phyloP scores from a whole-genome alignment of 2,888 invertebrate genomes.

The Oasisia sp. region DNA sequence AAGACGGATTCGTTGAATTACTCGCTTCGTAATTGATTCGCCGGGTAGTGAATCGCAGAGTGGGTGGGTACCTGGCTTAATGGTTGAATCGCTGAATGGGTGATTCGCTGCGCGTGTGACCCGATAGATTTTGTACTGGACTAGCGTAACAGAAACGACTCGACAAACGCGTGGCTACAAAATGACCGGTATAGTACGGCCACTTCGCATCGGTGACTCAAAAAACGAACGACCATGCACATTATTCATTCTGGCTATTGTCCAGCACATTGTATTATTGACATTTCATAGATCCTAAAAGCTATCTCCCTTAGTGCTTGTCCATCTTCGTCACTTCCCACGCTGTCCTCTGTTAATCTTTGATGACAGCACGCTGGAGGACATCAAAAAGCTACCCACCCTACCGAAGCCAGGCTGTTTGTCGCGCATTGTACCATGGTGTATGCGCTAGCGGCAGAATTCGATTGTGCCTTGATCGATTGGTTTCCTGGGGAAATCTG shows the following conservation, averaged over 20 bases:
- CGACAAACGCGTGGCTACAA: too few species aligned
- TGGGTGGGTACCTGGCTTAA: too few species aligned
- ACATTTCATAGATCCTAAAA: not conserved
- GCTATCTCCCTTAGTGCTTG: not conserved
- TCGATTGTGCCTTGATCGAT: not conserved
- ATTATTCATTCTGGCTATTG: not conserved
- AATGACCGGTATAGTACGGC: not conserved
- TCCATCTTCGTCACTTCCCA: not conserved
- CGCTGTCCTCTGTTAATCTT: not conserved
- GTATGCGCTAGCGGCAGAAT: not conserved
- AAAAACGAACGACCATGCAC: not conserved
- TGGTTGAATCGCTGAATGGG: not conserved
- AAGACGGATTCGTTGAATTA: too few species aligned
- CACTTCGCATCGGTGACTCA: not conserved
- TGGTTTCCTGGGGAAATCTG: not conserved
- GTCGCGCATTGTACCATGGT: not conserved
- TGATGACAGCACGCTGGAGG: not conserved
- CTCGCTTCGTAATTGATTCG: too few species aligned
- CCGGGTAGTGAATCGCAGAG: too few species aligned
- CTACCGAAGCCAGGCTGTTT: not conserved
- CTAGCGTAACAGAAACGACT: too few species aligned
- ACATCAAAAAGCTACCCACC: not conserved
- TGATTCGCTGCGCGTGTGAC: not conserved
- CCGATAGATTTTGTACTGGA: too few species aligned
- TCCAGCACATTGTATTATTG: not conserved